Base-by-base conservation (phyloP, 2,888 invertebrate species). In the Troides oblongomaculatus region DNA sequence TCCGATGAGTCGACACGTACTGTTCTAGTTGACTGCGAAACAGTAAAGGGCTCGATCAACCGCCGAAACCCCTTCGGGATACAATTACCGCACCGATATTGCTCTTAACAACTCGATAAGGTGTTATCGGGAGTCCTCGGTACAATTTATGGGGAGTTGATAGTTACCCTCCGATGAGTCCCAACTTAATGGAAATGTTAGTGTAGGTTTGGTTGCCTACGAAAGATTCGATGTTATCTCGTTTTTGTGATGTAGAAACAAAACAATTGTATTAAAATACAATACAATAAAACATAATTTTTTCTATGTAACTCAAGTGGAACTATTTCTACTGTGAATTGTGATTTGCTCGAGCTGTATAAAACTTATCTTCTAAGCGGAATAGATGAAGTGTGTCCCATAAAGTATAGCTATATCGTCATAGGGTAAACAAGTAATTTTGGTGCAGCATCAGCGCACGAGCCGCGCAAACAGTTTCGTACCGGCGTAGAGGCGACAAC, bases 101-200 rank as follows among this genome's bases (percentile, higher is more conserved):
- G 84, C 85, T 80, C 85, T 82, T 84, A 86, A 87, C 86, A 84
- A 82, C 84, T 84, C 87, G 90, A 90, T 90, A 89, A 88, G 84
- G 86, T 85, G 88, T 83, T 89, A 89, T 90, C 90, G 82, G 84
- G 74, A 78, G 80, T 80, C 87, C 85, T 83, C 80, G 76, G 79
- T 79, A 77, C 86, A 84, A 88, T 89, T 90, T 88, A 89, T 87
- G 82, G 84, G 78, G 82, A 86, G 87, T 85, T 89, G 86, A 90
- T 87, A 84, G 88, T 82, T 81, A 84, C 85, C 86, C 87, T 84
- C 84, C 80, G 82, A 84, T 83, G 81, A 79, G 75, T 80, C 74
- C 75, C 59, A 25, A 60, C 63, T 59, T 70, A 70, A 70, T 70
- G 63, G 53, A 39, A 72, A 74, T 72, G 73, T 73, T 77, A 71